Base-by-base conservation (phyloP, 2,113 vertebrate species). In the Psophia crepitans region DNA sequence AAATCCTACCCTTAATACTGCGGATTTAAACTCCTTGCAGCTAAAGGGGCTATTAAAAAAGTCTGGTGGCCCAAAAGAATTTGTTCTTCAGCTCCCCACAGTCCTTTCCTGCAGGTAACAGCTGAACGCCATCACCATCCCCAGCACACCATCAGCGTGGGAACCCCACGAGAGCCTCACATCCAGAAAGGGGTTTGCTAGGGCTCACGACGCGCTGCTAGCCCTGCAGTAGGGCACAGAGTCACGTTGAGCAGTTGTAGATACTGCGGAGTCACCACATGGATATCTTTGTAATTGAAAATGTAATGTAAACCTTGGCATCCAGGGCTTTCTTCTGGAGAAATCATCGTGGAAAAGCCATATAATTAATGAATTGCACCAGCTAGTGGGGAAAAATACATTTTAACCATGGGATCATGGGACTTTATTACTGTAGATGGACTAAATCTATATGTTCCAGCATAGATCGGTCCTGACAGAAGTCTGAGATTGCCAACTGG, bases 251-350 rank as follows among this genome's bases (percentile, higher is more conserved):
- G 32, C 58, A 79, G 69, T 91, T 91, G 81, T 85, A 85, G 70
- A 79, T 73, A 96, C 49, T 97, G 92, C 97, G 96, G 94, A 96
- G 87, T 97, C 96, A 95, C 95, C 93, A 79, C 96, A 96, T 94
- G 91, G 91, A 46, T 96, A 57, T 39, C 88, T 88, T n/a, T 58
- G 74, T 97, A 96, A 95, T 95, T 96, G 95, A 95, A 97, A 96
- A 91, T 79, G 77, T 95, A 97, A 95, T 95, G 95, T 96, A 97
- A 91, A 89, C 84, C 94, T 96, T 95, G 94, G 96, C 95, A 96
- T 76, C 48, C 66, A 75, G 71, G 51, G 60, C 9, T 76, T 15
- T 41, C 83, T 97, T 91, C 93, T 96, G 79, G 66, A 96, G 82
- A 74, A 94, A 86, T 80, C 70, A 75, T 87, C 92, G 94, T 96